Evolutionary conservation across 2,113 vertebrate species (phyloP).

Genomic region (Sterna hirundo): DNA sequence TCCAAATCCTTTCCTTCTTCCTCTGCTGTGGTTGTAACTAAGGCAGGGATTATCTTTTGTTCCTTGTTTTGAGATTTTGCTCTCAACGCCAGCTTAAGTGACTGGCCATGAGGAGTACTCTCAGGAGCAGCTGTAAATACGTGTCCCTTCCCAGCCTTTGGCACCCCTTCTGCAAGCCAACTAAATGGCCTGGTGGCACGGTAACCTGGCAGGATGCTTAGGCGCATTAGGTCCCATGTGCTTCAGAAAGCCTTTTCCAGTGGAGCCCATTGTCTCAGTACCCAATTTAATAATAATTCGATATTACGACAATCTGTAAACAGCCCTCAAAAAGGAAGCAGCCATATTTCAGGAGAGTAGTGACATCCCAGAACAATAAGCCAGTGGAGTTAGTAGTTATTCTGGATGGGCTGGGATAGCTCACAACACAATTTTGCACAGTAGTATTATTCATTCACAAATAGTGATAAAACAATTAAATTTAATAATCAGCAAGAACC

Average conservation of each 20-base stretch:
- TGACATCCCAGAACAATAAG: neutral
- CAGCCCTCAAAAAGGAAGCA: neutral
- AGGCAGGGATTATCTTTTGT: neutral
- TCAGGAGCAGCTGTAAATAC: neutral
- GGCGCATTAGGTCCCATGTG: neutral
- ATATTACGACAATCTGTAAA: neutral
- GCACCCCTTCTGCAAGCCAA: neutral
- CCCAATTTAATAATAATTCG: neutral
- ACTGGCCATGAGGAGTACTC: neutral
- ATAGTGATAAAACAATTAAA: neutral
- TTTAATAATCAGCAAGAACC: neutral
- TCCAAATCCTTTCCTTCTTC: neutral
- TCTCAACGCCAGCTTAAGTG: neutral
- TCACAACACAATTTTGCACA: neutral
- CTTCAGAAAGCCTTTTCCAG: neutral
- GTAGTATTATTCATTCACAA: neutral
- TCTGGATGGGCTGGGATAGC: neutral
- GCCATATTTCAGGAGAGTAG: neutral
- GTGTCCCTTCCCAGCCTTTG: neutral
- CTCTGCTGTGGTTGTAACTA: neutral
- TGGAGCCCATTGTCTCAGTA: neutral
- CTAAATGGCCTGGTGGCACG: neutral
- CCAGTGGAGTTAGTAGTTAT: neutral
- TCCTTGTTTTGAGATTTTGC: neutral
- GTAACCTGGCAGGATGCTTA: neutral